Conservation (phyloP, 2,113 vertebrate species). For the Notiomystis cincta region DNA sequence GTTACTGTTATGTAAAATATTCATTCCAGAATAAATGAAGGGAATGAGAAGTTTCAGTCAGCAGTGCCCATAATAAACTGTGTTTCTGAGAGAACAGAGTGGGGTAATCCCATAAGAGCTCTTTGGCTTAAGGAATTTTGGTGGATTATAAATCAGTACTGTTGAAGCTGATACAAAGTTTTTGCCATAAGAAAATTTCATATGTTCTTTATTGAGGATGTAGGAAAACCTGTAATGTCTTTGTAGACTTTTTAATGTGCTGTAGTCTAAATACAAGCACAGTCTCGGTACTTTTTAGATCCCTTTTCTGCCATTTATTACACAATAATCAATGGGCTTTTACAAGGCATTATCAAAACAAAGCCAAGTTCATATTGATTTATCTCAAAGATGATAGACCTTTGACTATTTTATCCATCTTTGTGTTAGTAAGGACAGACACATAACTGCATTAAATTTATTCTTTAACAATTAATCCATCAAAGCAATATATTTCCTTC, state of each 20-base stretch:
- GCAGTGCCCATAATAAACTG: background rate
- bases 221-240: background rate
- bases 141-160: background rate
- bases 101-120: background rate
- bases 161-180: accelerated
- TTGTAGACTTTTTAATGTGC: background rate
- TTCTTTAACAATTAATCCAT: background rate
- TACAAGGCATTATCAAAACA: background rate
- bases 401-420: background rate
- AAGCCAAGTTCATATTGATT: background rate
- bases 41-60: background rate
- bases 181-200: background rate
- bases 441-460: background rate
- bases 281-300: background rate
- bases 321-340: background rate
- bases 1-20: background rate
- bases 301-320: background rate
- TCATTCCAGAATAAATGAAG: background rate
- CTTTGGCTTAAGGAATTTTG: background rate
- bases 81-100: background rate
- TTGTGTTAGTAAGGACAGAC: background rate
- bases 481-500: background rate
- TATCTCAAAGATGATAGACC: background rate
- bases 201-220: background rate
- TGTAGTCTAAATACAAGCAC: background rate